phyloP scores from a whole-genome alignment of 2,888 invertebrate genomes.

The Eledone cirrhosa region DNA sequence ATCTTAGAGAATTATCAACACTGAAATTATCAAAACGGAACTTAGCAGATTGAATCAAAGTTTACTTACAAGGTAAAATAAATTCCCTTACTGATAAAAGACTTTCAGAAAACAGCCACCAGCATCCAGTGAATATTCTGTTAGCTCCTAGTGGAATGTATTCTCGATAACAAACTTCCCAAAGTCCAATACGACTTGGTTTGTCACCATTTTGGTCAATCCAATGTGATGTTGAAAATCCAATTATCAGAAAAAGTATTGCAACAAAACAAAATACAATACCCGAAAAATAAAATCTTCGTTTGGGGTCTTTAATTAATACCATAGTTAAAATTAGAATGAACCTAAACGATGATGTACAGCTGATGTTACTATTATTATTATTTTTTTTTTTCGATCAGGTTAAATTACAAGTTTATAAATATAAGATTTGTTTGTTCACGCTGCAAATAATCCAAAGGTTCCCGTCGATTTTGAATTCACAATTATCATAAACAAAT shows the following conservation, averaged over 20 bases:
- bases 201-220: neutral
- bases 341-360: too few relatives aligned
- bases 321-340: neutral
- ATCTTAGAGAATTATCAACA: too few relatives aligned
- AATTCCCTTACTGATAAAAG: conserved; percentile 93
- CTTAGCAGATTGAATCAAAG: too few relatives aligned
- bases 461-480: too few relatives aligned
- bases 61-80: conserved; percentile 80
- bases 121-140: conserved; percentile 92
- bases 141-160: conserved; percentile 68
- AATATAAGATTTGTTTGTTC: too few relatives aligned
- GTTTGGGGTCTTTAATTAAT: neutral
- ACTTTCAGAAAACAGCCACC: conserved; percentile 98
- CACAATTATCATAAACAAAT: too few relatives aligned
- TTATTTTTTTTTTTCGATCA: too few relatives aligned
- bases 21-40: too few relatives aligned
- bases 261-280: neutral
- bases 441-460: too few relatives aligned
- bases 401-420: too few relatives aligned
- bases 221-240: conserved; percentile 18
- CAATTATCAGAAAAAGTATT: neutral
- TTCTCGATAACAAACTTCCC: conserved; percentile 92
- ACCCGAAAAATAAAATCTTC: neutral
- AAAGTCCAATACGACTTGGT: conserved; percentile 85
- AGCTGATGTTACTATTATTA: too few relatives aligned